These are phyloP conservation scores for Naja naja DNA, from an alignment of 2,113 vertebrate species.

Conservation along the genomic window DNA sequence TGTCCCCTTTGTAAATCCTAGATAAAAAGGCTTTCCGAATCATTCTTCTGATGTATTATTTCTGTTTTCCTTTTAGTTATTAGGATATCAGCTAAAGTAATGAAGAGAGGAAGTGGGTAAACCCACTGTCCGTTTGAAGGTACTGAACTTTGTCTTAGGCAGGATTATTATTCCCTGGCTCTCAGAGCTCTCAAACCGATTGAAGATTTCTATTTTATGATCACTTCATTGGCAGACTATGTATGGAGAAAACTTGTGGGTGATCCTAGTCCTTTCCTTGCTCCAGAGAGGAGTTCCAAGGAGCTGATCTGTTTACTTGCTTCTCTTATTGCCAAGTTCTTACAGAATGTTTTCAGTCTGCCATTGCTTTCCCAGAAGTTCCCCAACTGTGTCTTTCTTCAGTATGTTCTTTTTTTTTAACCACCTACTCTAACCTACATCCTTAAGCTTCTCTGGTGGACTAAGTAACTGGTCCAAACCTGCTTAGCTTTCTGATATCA, in stretches of 20 bases:
- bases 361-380: background rate
- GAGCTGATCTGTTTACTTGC: background rate
- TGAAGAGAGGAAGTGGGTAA: background rate
- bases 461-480: background rate
- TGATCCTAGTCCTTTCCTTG: background rate
- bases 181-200: background rate
- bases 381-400: background rate
- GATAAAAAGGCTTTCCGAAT: background rate
- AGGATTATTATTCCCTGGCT: background rate
- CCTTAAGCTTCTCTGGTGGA: background rate
- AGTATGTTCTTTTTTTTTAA: background rate
- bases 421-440: background rate
- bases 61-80: background rate
- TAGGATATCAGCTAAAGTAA: background rate
- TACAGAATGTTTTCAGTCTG: background rate
- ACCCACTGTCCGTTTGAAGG: background rate
- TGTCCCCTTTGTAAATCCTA: background rate
- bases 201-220: background rate
- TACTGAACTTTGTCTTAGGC: background rate
- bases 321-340: background rate
- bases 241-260: background rate
- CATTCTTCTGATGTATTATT: background rate
- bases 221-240: background rate
- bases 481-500: background rate
- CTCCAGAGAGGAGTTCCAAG: background rate